phyloP scores from a whole-genome alignment of 2,113 vertebrate genomes.

The Noctilio leporinus region DNA sequence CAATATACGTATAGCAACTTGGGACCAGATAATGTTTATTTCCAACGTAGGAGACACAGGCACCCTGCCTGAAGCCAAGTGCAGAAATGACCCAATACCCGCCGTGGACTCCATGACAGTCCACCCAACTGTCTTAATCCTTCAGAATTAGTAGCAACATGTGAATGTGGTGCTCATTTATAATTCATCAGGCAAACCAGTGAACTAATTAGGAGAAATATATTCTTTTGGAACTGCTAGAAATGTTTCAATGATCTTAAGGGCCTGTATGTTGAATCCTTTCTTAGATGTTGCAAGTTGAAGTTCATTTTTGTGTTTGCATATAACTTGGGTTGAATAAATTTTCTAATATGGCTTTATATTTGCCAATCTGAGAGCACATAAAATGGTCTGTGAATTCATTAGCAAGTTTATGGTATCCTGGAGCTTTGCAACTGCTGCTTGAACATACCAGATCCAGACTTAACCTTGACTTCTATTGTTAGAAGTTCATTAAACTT shows the following conservation, averaged over 20 bases:
- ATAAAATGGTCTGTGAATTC: background rate
- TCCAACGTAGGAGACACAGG: background rate
- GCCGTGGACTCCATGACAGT: background rate
- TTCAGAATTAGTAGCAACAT: background rate
- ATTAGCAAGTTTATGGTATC: background rate
- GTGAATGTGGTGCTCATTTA: background rate
- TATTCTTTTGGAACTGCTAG: conserved; percentile 5
- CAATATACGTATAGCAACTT: background rate
- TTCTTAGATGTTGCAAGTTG: conserved; percentile 19
- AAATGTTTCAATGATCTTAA: background rate
- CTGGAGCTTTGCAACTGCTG: background rate
- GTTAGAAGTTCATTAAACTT: conserved; percentile 14
- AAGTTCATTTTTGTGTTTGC: background rate
- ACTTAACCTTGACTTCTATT: background rate
- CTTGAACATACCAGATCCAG: background rate
- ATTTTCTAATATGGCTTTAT: background rate
- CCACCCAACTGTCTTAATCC: background rate
- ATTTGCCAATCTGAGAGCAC: background rate
- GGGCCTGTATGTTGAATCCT: background rate
- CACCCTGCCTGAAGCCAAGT: background rate
- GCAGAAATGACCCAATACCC: background rate
- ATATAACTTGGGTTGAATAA: background rate
- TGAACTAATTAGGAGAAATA: background rate
- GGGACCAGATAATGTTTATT: background rate
- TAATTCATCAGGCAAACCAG: background rate